These are phyloP conservation scores for Bembecia ichneumoniformis DNA, from an alignment of 2,888 invertebrate species.

Conservation along the genomic window DNA sequence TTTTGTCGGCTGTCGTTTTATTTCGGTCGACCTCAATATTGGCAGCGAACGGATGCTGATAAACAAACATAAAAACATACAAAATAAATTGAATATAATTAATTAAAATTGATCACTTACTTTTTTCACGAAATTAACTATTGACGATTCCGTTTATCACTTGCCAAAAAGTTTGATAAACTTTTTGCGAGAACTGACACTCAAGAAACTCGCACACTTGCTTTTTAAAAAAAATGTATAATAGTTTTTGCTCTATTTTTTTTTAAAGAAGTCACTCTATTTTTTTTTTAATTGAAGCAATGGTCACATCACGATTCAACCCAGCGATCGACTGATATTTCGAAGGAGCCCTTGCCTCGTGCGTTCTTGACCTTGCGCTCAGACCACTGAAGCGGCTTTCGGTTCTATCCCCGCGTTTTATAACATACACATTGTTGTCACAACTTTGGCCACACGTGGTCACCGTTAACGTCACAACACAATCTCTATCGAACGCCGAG, in stretches of 20 bases:
- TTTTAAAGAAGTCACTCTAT: conserved; percentile 15
- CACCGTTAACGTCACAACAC: not conserved
- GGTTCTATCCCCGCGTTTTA: conserved; percentile 56
- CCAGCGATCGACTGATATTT: conserved; percentile 46
- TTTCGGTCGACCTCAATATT: no score
- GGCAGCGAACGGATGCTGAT: no score
- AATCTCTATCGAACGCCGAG: not conserved
- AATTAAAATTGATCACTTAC: no score
- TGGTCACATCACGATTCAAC: conserved; percentile 43
- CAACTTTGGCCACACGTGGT: conserved; percentile 43
- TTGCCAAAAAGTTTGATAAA: no score
- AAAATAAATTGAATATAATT: no score
- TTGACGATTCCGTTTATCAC: no score
- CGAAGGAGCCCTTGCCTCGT: conserved; percentile 37
- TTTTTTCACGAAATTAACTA: no score
- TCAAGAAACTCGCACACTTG: no score
- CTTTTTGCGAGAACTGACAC: no score
- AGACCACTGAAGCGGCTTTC: conserved; percentile 59
- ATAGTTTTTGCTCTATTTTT: conserved; percentile 8
- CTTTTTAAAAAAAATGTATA: no score
- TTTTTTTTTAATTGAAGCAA: conserved; percentile 22
- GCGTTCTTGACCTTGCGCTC: conserved; percentile 66
- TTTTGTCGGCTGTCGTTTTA: no score
- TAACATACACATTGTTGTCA: conserved; percentile 62
- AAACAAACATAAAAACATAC: no score